A percentile compares a stretch with the other conserved stretches of the same genome.
These are phyloP conservation scores for Aphidoletes aphidimyza DNA, from an alignment of 2,888 invertebrate species.

Conservation along the genomic window DNA sequence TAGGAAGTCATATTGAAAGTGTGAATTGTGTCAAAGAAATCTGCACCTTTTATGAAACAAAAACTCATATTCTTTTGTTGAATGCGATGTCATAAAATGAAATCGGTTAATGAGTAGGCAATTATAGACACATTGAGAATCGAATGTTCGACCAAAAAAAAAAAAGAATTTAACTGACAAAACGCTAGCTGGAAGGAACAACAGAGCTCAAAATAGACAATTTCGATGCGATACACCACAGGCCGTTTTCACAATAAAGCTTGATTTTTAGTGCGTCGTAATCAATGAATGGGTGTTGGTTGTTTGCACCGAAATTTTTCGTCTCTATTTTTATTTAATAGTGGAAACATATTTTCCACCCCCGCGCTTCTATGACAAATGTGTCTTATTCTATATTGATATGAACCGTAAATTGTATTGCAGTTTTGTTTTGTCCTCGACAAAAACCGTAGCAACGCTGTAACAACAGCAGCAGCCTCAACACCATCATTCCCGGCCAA, in stretches of 20 bases:
- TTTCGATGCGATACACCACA: background rate
- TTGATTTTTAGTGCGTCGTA: constrained; percentile 17
- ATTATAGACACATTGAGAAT: constrained; percentile 26
- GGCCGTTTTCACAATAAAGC: constrained; percentile 20
- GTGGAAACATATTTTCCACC: constrained; percentile 11
- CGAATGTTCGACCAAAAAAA: background rate
- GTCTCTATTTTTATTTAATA: background rate
- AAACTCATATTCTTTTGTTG: background rate
- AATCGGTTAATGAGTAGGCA: constrained; percentile 15
- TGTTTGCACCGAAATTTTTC: background rate
- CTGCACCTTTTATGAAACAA: background rate
- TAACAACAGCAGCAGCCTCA: background rate
- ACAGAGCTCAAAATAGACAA: background rate
- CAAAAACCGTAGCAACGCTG: background rate
- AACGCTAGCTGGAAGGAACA: background rate
- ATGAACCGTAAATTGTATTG: background rate
- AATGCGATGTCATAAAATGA: background rate
- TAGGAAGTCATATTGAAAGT: background rate
- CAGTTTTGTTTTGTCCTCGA: background rate
- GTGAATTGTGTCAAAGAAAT: background rate
- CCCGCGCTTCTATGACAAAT: background rate
- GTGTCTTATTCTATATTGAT: background rate
- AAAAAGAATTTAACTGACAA: background rate
- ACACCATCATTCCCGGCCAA: background rate
- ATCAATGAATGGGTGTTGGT: background rate